Evolutionary conservation across 2,888 invertebrate genomes (phyloP).

Genomic region (Drosophila testacea): DNA sequence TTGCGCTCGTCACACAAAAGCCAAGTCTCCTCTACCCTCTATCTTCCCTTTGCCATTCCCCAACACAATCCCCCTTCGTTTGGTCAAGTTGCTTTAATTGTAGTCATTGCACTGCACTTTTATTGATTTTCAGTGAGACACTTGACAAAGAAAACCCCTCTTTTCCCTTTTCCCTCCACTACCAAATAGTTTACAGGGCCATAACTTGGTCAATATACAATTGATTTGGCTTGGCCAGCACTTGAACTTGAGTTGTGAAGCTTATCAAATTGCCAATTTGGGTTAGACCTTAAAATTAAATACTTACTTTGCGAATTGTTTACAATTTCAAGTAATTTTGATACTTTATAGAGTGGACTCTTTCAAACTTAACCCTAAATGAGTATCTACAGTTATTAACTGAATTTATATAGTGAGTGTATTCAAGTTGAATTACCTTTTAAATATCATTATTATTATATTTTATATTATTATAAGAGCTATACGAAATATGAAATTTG

Average conservation of each 20-base stretch:
- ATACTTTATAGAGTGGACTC: slow-evolving; percentile 3
- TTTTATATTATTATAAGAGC: too few species aligned
- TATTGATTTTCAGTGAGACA: slow-evolving; percentile 53
- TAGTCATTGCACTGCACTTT: slow-evolving; percentile 49
- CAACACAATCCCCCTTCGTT: background rate
- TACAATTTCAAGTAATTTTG: background rate
- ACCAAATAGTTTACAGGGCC: slow-evolving; percentile 26
- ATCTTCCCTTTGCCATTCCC: background rate
- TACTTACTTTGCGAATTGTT: background rate
- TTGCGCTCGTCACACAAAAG: slow-evolving; percentile 57
- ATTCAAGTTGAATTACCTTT: too few species aligned
- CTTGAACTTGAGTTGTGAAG: slow-evolving; percentile 22
- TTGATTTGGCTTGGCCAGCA: slow-evolving; percentile 10
- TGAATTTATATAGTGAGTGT: too few species aligned
- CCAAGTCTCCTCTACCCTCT: slow-evolving; percentile 7
- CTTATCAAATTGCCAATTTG: slow-evolving; percentile 26
- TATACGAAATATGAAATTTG: too few species aligned
- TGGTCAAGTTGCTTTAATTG: slow-evolving; percentile 55
- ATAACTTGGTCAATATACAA: slow-evolving; percentile 28
- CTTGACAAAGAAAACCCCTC: slow-evolving; percentile 21
- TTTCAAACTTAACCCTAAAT: background rate
- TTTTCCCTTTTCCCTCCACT: too few species aligned
- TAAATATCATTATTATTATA: too few species aligned
- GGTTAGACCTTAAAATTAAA: slow-evolving; percentile 1
- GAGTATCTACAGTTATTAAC: too few species aligned